These are phyloP conservation scores for Malacosoma neustria DNA, from an alignment of 2,888 invertebrate genomes.

Conservation along the genomic window DNA sequence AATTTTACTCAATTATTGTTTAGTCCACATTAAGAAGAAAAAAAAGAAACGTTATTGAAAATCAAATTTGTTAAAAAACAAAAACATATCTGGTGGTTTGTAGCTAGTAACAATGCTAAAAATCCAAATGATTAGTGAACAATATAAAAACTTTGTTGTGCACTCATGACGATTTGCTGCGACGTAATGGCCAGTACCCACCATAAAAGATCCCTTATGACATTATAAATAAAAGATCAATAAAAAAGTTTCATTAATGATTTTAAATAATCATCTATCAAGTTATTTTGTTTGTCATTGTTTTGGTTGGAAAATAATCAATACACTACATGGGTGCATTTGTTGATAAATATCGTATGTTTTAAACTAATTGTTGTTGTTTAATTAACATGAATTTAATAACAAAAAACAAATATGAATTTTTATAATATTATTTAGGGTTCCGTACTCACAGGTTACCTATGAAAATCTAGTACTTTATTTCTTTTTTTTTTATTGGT, in stretches of 20 bases:
- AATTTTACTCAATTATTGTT: slow-evolving; percentile 16
- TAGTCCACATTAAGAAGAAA: slow-evolving; percentile 16
- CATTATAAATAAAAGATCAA: too few species aligned
- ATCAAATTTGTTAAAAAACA: background rate
- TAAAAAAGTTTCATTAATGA: too few species aligned
- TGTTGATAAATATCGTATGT: slow-evolving; percentile 14
- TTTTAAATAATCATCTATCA: too few species aligned
- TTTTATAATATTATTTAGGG: background rate
- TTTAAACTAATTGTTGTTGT: too few species aligned
- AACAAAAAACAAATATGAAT: background rate
- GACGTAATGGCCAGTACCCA: background rate
- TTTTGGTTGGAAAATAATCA: background rate
- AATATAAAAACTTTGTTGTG: background rate
- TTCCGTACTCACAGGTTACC: too few species aligned
- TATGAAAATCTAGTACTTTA: too few species aligned
- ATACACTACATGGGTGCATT: background rate
- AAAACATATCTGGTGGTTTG: background rate
- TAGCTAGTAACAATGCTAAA: background rate
- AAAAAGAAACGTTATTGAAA: background rate
- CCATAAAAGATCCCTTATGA: too few species aligned
- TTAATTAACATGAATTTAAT: too few species aligned
- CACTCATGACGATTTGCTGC: background rate
- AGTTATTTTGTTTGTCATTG: too few species aligned
- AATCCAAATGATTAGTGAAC: background rate
- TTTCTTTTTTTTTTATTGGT: too few species aligned